Percentiles rank a stretch among this genome's conserved stretches.
phyloP scores from a whole-genome alignment of 2,888 invertebrate species.

The Flabesymbios commensalis region DNA sequence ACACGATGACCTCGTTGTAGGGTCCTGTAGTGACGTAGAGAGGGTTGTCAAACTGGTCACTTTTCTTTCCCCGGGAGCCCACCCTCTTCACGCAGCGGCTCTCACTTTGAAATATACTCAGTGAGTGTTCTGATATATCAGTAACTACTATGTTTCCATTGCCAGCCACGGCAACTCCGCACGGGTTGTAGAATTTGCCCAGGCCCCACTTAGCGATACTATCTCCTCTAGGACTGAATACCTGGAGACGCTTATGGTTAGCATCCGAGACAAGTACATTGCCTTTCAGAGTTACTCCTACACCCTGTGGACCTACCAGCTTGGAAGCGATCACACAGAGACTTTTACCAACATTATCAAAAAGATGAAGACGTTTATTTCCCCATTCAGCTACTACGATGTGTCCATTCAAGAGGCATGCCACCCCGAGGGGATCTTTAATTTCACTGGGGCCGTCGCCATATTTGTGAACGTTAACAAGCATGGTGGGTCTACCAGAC shows the following conservation, averaged over 20 bases:
- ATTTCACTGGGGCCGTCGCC: slow-evolving; percentile 26
- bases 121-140: slow-evolving; percentile 34
- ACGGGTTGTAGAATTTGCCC: slow-evolving; percentile 35
- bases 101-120: slow-evolving; percentile 36
- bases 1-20: slow-evolving; percentile 36
- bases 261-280: slow-evolving; percentile 36
- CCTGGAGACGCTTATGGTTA: slow-evolving; percentile 35
- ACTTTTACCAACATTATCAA: slow-evolving; percentile 21
- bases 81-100: slow-evolving; percentile 29
- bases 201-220: slow-evolving; percentile 36
- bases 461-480: slow-evolving; percentile 9
- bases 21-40: slow-evolving; percentile 31
- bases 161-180: slow-evolving; percentile 34
- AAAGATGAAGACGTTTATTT: slow-evolving; percentile 37
- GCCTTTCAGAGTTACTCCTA: slow-evolving; percentile 32
- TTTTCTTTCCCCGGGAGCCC: slow-evolving; percentile 21
- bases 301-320: slow-evolving; percentile 30
- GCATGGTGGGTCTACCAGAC: background rate
- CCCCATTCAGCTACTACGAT: slow-evolving; percentile 36
- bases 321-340: slow-evolving; percentile 6
- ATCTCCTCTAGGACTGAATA: slow-evolving; percentile 27
- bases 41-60: slow-evolving; percentile 33
- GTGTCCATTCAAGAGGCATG: slow-evolving; percentile 31
- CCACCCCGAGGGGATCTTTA: slow-evolving; percentile 34
- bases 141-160: slow-evolving; percentile 37